Base-by-base conservation (phyloP, 1,140 invertebrate species). In the Conopomorpha cramerella region DNA sequence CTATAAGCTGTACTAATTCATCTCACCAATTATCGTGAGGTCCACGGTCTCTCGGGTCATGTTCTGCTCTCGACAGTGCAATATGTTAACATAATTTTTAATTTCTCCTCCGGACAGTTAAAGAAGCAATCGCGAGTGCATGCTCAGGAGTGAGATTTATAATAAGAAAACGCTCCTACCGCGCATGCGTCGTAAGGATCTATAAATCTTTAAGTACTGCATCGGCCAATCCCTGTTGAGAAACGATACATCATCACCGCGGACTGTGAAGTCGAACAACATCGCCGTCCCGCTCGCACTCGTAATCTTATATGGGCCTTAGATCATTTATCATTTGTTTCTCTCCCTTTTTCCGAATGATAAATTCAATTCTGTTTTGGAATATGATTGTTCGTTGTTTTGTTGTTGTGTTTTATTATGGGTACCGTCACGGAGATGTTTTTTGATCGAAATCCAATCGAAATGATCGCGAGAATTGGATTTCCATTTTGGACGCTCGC, bases 301-400 rank as follows among this genome's bases (percentile, higher is more conserved):
- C 46, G 36, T 26, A 35, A 34, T 25, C 19, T 11, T 31, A 43
- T 49, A 53, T 45, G 42, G 41, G 45, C 45, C 31, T 38, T 46
- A 46, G 51, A 72, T 67, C 71, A 76, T 76, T 76, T 72, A 76
- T 76, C 71, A 76, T 71, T 60, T 55, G 46, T 49, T 50, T 61
- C 63, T 72, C 65, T 71, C 70, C 59, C 56, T 70, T 46, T 50
- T 66, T 57, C 61, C 49, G 65, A 72, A 68, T 76, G 65, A 74
- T 74, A 72, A 72, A 74, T 74, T 74, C 70, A 76, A 76, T 76
- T 72, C 70, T 74, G 61, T 67, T 70, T 70, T 63, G 38, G 67
- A 59, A 67, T 73, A 72, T 74, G 66, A 74, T 74, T 70, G 70
- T 74, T 66, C 57, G 45, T 67, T 52, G 67, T 68, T 74, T 72